phyloP scores from a whole-genome alignment of 2,888 invertebrate genomes.

The Pasiphila rectangulata region DNA sequence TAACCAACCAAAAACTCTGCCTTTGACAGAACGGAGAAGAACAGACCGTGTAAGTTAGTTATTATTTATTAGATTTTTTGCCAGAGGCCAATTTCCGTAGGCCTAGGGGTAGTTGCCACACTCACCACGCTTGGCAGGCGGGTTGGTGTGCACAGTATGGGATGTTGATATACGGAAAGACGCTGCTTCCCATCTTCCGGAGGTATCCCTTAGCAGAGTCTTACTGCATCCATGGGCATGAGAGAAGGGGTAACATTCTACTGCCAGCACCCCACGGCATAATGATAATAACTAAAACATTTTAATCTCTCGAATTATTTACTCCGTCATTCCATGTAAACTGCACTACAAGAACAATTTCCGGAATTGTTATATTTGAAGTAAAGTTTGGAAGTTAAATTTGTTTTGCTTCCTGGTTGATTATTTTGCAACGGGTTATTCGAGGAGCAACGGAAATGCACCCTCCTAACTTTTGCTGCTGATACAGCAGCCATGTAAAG shows the following conservation, averaged over 20 bases:
- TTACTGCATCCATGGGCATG: background rate
- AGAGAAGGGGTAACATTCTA: background rate
- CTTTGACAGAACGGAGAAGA: too few relatives aligned
- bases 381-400: constrained; percentile 36
- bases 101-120: too few relatives aligned
- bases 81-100: too few relatives aligned
- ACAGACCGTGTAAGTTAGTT: too few relatives aligned
- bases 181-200: too few relatives aligned
- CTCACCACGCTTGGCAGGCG: too few relatives aligned
- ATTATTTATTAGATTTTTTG: too few relatives aligned
- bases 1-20: too few relatives aligned
- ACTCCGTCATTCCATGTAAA: background rate
- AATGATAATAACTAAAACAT: background rate
- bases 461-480: constrained; percentile 46
- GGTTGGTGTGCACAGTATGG: too few relatives aligned
- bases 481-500: constrained; percentile 19
- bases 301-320: background rate
- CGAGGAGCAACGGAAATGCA: constrained; percentile 46
- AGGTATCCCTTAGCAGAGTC: too few relatives aligned
- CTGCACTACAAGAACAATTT: constrained; percentile 8
- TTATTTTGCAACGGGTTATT: constrained; percentile 55
- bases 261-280: background rate
- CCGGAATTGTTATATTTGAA: constrained; percentile 9
- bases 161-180: too few relatives aligned
- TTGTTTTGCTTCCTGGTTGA: constrained; percentile 56